These are phyloP conservation scores for Macrochelys suwanniensis DNA, from an alignment of 2,797 vertebrate species.

Conservation along the genomic window DNA sequence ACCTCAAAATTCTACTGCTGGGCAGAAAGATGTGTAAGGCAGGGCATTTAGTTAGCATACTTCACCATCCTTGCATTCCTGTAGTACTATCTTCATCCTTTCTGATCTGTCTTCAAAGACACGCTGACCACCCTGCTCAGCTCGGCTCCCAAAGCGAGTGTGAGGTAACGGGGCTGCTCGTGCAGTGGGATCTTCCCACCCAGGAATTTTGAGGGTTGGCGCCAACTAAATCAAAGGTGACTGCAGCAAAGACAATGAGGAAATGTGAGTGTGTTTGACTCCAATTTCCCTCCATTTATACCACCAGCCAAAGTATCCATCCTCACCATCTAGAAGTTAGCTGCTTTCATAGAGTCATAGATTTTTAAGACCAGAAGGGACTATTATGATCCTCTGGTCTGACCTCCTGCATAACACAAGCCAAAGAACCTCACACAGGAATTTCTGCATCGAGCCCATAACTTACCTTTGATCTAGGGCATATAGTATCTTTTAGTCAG, in stretches of 20 bases:
- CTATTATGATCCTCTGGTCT: too few species aligned
- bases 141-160: not conserved
- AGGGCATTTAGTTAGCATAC: not conserved
- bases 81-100: not conserved
- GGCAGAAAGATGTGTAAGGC: not conserved
- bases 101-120: not conserved
- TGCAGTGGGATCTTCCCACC: not conserved
- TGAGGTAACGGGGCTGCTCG: not conserved
- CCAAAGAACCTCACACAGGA: too few species aligned
- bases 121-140: not conserved
- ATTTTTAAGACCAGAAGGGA: too few species aligned
- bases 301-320: too few species aligned
- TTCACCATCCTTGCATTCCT: not conserved
- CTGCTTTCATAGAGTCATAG: too few species aligned
- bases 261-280: not conserved
- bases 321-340: too few species aligned
- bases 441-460: too few species aligned
- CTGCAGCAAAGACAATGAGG: not conserved
- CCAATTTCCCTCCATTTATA: too few species aligned
- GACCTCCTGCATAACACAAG: too few species aligned
- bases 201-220: not conserved
- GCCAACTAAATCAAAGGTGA: not conserved
- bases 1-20: not conserved
- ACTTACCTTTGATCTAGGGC: too few species aligned
- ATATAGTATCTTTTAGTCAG: too few species aligned